phyloP scores from a whole-genome alignment of 2,888 invertebrate genomes.

The Mantis religiosa region DNA sequence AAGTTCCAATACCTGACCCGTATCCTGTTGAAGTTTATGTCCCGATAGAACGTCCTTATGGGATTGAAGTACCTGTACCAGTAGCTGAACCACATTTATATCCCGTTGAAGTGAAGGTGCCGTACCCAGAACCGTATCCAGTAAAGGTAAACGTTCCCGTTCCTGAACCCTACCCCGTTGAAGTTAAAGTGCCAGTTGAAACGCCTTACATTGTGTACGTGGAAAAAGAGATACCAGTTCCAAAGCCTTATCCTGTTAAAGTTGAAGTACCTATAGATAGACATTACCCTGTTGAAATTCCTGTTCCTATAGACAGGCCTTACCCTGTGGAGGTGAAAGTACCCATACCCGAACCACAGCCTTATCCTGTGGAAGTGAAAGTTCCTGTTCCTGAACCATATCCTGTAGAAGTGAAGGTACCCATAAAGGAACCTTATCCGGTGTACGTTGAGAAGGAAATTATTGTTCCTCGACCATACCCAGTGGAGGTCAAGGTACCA shows the following conservation, averaged over 20 bases:
- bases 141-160: conserved; percentile 17
- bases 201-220: background rate
- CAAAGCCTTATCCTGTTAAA: conserved; percentile 41
- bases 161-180: conserved; percentile 14
- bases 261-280: conserved; percentile 43
- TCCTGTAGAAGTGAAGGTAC: conserved; percentile 9
- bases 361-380: conserved; percentile 15
- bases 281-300: conserved; percentile 57
- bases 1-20: conserved; percentile 51
- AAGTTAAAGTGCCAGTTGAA: conserved; percentile 15
- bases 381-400: conserved; percentile 5
- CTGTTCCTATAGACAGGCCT: conserved; percentile 42
- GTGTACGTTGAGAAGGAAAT: conserved; percentile 37
- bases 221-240: conserved; percentile 35
- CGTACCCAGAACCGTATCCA: conserved; percentile 44
- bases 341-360: conserved; percentile 42
- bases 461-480: conserved; percentile 9
- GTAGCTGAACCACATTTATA: conserved; percentile 57
- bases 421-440: conserved; percentile 7
- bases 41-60: conserved; percentile 68
- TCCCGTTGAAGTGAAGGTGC: conserved; percentile 41
- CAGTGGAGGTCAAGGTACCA: conserved; percentile 44
- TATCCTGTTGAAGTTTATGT: conserved; percentile 48
- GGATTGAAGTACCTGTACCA: conserved; percentile 69
- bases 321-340: conserved; percentile 64